Conservation (phyloP, 1,140 invertebrate genomes). For the Lysiphlebus fabarum region DNA sequence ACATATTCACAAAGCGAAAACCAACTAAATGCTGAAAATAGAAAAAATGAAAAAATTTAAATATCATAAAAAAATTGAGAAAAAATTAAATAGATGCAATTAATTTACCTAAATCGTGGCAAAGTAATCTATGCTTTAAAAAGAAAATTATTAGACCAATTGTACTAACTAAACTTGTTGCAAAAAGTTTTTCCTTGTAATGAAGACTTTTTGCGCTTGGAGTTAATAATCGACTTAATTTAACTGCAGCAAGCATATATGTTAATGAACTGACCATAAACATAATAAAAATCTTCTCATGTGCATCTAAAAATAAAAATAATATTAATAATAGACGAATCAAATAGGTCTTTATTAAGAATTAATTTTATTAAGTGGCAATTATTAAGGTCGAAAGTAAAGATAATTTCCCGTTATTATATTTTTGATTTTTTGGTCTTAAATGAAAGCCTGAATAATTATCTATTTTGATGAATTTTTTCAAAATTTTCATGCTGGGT, state of each 20-base stretch:
- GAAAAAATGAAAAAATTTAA: conserved; percentile 28
- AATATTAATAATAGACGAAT: not conserved
- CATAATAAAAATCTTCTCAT: conserved; percentile 88
- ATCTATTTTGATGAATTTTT: not conserved
- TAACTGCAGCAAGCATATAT: conserved; percentile 75
- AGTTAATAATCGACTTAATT: conserved; percentile 52
- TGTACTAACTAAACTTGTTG: conserved; percentile 73
- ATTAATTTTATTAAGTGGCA: no score
- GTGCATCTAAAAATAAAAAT: conserved; percentile 68
- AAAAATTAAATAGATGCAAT: conserved; percentile 8
- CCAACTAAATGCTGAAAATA: conserved; percentile 82
- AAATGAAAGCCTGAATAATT: not conserved
- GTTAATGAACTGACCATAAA: conserved; percentile 85
- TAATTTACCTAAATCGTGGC: conserved; percentile 79
- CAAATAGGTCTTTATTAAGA: no score
- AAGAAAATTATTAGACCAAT: conserved; percentile 81
- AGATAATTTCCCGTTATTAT: no score
- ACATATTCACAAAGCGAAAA: conserved; percentile 90
- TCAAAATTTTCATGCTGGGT: no score
- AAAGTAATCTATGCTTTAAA: conserved; percentile 80
- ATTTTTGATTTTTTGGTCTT: not conserved
- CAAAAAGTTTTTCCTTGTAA: conserved; percentile 72
- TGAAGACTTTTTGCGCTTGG: conserved; percentile 60
- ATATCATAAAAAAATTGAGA: conserved; percentile 1
- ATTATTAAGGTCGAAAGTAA: no score